phyloP scores from a whole-genome alignment of 1,140 invertebrate species.

The Apocrypta bakeri region DNA sequence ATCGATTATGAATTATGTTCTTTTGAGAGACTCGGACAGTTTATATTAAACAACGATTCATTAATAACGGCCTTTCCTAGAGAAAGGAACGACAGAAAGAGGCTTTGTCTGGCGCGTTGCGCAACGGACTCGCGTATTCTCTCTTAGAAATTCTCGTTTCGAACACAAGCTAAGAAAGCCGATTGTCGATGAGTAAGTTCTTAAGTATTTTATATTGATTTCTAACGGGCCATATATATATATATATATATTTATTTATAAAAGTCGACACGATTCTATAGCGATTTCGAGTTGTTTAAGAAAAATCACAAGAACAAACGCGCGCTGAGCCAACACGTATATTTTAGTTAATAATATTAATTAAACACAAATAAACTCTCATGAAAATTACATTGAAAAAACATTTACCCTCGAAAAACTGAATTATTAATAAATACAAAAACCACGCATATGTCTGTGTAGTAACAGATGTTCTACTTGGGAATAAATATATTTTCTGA shows the following conservation, averaged over 20 bases:
- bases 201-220: slow-evolving; percentile 30
- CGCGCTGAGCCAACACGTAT: no score
- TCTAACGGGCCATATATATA: not conserved
- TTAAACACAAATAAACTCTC: no score
- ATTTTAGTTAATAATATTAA: no score
- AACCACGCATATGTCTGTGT: not conserved
- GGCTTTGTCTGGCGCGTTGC: not conserved
- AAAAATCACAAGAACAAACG: not conserved
- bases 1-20: slow-evolving; percentile 42
- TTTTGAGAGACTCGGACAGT: slow-evolving; percentile 48
- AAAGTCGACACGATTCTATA: no score
- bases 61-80: slow-evolving; percentile 41
- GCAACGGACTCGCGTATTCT: not conserved
- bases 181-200: slow-evolving; percentile 18
- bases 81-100: not conserved
- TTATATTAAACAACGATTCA: slow-evolving; percentile 55
- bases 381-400: no score
- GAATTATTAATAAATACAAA: not conserved
- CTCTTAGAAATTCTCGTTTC: no score
- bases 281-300: no score
- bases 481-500: slow-evolving; percentile 40
- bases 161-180: not conserved
- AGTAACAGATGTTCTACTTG: slow-evolving; percentile 49
- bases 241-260: no score
- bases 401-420: not conserved